Conservation (phyloP, 1,140 invertebrate genomes). For the Drosophila equinoxialis region DNA sequence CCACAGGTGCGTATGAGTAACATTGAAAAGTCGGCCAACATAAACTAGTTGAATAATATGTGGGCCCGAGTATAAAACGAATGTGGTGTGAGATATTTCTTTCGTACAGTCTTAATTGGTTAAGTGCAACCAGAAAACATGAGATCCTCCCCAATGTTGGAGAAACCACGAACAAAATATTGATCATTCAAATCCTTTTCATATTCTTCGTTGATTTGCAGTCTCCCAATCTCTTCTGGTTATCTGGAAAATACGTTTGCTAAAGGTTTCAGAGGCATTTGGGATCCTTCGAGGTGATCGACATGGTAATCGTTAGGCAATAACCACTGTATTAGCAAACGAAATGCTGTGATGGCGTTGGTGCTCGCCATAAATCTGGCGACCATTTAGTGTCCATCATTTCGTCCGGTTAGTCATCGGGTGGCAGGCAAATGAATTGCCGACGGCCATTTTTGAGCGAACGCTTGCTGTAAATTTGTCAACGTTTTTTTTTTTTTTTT, state of each 20-base stretch:
- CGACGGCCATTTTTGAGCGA: conserved; percentile 68
- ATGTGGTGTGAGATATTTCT: neutral
- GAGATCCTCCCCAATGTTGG: too few relatives aligned
- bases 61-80: conserved; percentile 9
- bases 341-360: conserved; percentile 31
- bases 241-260: too few relatives aligned
- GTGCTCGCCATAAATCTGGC: conserved; percentile 72
- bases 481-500: conserved; percentile 61
- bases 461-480: conserved; percentile 72
- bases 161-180: too few relatives aligned
- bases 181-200: too few relatives aligned
- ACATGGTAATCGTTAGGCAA: neutral
- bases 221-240: too few relatives aligned
- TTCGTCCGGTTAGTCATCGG: conserved; percentile 66
- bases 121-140: neutral
- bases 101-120: conserved; percentile 28
- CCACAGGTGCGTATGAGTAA: conserved; percentile 78
- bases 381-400: conserved; percentile 78
- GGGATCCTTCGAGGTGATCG: too few relatives aligned
- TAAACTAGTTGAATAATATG: conserved; percentile 64
- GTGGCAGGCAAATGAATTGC: conserved; percentile 72
- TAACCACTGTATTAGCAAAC: neutral
- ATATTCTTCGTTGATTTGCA: too few relatives aligned
- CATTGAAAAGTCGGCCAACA: conserved; percentile 73
- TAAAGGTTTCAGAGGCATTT: too few relatives aligned